Base-by-base conservation (phyloP, 2,113 vertebrate species). In the Melanerpes formicivorus region DNA sequence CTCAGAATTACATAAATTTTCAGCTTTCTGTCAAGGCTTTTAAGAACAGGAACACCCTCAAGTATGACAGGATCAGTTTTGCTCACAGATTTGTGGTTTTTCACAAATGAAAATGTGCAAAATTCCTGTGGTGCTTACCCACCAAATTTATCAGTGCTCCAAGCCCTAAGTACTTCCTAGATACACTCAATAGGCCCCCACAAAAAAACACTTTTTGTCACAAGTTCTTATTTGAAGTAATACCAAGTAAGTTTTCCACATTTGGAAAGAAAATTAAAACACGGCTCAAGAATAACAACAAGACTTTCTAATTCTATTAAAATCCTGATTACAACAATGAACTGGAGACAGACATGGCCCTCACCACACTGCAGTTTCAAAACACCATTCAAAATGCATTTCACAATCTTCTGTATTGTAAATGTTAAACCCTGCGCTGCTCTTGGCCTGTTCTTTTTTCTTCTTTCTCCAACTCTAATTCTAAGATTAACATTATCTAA, bases 11-110 rank as follows among this genome's bases (percentile, higher is more conserved):
- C 56, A 69, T 67, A 75, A n/a, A 58, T 78, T 88, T 90, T 90
- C 70, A 76, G 80, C 48, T 79, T 86, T 86, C 56, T 72, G 40
- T 90, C 76, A 86, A 78, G 50, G 62, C 21, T 95, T 88, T 91
- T 78, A 90, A 83, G 73, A 89, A 56, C 42, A 60, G 18, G 46
- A 93, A 91, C 42, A 88, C 48, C 48, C 73, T 78, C 65, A 88
- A 93, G 34, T 66, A 77, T 91, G 93, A 77, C 64, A 86, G 56
- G 48, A 80, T 83, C 56, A 17, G 30, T 37, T 88, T 55, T 77
- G 52, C 69, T 86, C 80, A 67, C 34, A 48, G 54, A 88, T 90
- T 90, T 78, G 87, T 60, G 63, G 12, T 10, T 5, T 40, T 63
- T 75, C 3, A 1, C 37, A 77, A 55, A 59, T 48, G 77, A 87